Evolutionary conservation across 1,140 invertebrate genomes (phyloP).

Genomic region (Drosophila yakuba): DNA sequence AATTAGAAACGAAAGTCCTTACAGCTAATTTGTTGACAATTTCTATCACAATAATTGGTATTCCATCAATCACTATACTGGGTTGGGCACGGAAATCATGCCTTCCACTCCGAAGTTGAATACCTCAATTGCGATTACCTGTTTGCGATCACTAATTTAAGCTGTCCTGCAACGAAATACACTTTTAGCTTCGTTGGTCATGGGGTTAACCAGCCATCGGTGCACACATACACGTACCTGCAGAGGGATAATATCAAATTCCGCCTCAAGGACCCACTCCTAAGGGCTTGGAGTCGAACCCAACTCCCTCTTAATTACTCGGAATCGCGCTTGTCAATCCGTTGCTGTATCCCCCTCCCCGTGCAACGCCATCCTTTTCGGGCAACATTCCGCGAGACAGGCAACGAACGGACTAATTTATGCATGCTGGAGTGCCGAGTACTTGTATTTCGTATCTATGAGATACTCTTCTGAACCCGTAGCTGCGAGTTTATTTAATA

Average conservation of each 20-base stretch:
- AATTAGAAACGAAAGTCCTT: background rate
- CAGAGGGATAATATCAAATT: conserved; percentile 28
- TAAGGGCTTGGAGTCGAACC: conserved; percentile 10
- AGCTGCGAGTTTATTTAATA: conserved; percentile 73
- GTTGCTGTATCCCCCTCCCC: background rate
- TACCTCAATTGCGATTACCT: conserved; percentile 20
- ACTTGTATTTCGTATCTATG: conserved; percentile 64
- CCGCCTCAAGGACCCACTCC: conserved; percentile 22
- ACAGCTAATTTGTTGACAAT: background rate
- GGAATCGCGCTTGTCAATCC: conserved; percentile 38
- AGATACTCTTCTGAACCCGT: conserved; percentile 48
- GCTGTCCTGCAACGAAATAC: conserved; percentile 1
- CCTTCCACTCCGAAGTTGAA: conserved; percentile 4
- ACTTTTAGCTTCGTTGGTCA: conserved; percentile 13
- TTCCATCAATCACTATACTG: conserved; percentile 17
- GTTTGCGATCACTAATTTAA: conserved; percentile 26
- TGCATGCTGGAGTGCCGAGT: conserved; percentile 33
- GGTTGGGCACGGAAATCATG: background rate
- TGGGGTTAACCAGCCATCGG: conserved; percentile 25
- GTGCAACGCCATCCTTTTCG: conserved; percentile 7
- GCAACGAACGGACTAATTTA: conserved; percentile 29
- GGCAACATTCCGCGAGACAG: conserved; percentile 19
- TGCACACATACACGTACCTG: conserved; percentile 2
- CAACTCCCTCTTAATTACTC: conserved; percentile 44
- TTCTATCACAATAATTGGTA: conserved; percentile 1